Percentiles rank a stretch among this genome's conserved stretches.
Conservation (phyloP, 2,113 vertebrate genomes). For the Zosterops hypoxanthus region DNA sequence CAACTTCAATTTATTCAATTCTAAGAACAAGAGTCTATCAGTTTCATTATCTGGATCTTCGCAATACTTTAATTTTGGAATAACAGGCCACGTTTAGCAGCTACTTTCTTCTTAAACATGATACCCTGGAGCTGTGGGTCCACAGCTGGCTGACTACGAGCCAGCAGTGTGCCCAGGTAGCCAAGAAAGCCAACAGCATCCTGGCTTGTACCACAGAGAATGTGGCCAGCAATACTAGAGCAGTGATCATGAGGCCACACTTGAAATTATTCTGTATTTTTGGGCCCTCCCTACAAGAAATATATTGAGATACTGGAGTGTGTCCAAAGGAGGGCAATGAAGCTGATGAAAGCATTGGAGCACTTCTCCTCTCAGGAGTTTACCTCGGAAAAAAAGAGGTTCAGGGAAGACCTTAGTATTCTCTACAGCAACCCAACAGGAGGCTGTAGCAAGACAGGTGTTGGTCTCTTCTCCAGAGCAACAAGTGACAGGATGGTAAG, state of each 20-base stretch:
- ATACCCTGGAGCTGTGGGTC: background rate
- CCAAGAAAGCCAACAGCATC: background rate
- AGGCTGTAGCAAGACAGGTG: background rate
- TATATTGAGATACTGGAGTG: too few species aligned
- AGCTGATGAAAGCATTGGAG: background rate
- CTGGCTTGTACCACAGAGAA: background rate
- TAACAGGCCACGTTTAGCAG: background rate
- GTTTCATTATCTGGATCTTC: background rate
- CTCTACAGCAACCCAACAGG: background rate
- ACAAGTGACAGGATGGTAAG: background rate
- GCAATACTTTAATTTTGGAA: background rate
- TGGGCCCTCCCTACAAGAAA: background rate
- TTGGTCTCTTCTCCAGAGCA: fast-evolving
- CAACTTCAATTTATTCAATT: background rate
- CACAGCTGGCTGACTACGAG: background rate
- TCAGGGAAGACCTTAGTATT: background rate
- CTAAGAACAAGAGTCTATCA: background rate
- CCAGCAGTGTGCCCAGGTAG: background rate
- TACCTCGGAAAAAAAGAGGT: background rate
- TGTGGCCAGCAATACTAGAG: background rate
- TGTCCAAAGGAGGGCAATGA: background rate
- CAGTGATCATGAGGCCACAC: too few species aligned
- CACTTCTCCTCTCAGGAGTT: background rate
- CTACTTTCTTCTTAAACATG: background rate
- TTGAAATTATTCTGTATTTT: background rate